Evolutionary conservation across 2,797 vertebrate genomes (phyloP), one percentile per base, ranked within the genome.

Genomic region (Loriculus beryllinus): DNA sequence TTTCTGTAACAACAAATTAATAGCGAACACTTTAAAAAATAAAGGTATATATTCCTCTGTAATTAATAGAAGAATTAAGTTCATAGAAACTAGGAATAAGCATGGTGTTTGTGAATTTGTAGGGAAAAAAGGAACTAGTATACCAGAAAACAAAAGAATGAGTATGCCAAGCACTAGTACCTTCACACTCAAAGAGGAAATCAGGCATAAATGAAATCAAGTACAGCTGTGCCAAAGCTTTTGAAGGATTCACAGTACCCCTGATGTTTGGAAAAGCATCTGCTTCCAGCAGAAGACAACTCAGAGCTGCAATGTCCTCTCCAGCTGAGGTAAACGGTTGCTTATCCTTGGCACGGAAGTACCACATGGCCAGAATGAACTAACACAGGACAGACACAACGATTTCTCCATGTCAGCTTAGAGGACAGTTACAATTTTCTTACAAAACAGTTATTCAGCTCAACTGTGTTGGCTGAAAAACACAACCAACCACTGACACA

Each of bases 211-310:
- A 67, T 80, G 29, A 91, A 80, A 89, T 49, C 29, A 84, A 82
- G 54, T 29, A 64, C 12, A 71, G 63, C 21, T 69, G 14, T 75
- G 57, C 25, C 62, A 84, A 78, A 45, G 40, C 52, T 84, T 88
- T 92, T 90, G 78, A 86, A 88, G 54, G 78, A 86, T 48, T 75
- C 52, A 39, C 15, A 82, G 59, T 21, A 60, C 31, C 11, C 62
- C 29, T 21, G 10, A 60, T 7, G 4, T 65, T 57, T 47, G 63
- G n/a, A 65, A 83, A 71, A 75, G 40, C 16, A 21, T 15, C 14
- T 45, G 43, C 13, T 81, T 83, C 81, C 16, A 20, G 14, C 31
- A 88, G 60, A 82, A 76, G 57, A 62, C 35, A 76, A 60, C 26
- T 20, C 40, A 26, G 18, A 4, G 21, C n/a, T 80, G 28, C 28